These are phyloP conservation scores for Drosophila neutralis DNA, from an alignment of 2,888 invertebrate species.

Conservation along the genomic window DNA sequence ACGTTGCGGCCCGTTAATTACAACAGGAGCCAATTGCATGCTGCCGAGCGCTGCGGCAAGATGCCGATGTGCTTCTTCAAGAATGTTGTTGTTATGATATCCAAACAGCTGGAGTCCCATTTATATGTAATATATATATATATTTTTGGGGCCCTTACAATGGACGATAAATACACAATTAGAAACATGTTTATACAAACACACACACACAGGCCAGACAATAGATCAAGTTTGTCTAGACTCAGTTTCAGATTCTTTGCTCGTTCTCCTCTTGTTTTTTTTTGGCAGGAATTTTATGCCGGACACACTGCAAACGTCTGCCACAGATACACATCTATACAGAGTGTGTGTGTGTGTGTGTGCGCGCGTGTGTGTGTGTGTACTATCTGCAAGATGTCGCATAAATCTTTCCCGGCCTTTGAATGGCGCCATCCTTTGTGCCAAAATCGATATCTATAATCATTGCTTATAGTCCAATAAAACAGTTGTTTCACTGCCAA, in stretches of 20 bases:
- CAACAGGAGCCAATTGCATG: conserved; percentile 32
- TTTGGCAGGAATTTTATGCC: neutral
- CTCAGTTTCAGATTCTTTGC: neutral
- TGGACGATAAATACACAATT: conserved; percentile 42
- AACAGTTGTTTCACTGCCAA: neutral
- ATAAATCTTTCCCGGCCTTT: neutral
- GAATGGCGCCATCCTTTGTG: neutral
- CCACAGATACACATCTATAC: neutral
- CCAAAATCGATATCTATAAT: neutral
- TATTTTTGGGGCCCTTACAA: conserved; percentile 20
- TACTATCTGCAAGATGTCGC: conserved; percentile 1
- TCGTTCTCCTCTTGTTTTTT: neutral
- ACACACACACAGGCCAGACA: neutral
- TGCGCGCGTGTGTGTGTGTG: neutral
- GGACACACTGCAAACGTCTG: neutral
- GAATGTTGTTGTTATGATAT: conserved; percentile 41
- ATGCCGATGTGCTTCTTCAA: conserved; percentile 25
- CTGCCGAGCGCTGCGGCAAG: conserved; percentile 2
- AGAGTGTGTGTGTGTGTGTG: neutral
- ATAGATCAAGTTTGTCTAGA: conserved; percentile 32
- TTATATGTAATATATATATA: neutral
- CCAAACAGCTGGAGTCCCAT: conserved; percentile 45
- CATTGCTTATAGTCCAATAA: neutral
- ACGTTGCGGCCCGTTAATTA: conserved; percentile 25
- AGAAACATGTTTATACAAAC: conserved; percentile 30